Base-by-base conservation (phyloP, 92 coral and sea anemone genomes). In the Blastomussa wellsi region DNA sequence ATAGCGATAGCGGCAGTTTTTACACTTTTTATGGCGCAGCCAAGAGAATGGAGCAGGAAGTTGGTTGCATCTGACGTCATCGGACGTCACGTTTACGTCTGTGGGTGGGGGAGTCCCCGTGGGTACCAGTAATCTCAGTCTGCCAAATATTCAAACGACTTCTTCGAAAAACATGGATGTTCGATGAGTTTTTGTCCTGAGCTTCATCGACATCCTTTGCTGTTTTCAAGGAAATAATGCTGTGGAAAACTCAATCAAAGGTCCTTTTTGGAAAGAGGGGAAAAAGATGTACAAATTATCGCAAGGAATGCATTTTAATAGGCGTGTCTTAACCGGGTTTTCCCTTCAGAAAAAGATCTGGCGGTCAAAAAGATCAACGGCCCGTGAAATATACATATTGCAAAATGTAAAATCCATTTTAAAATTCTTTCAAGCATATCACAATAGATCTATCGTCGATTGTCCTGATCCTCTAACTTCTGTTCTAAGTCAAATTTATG, bases 91-190 rank as follows among this genome's bases (percentile, higher is more conserved):
- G 75, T 2, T 16, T 36, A 70, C 75, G 75, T 70, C 4, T 3
- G 11, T 62, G 75, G 75, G 75, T 33, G 75, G 86, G 86, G 86
- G 55, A 72, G 73, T 83, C 72, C 86, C 86, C 79, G 53, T 74
- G 52, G 44, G 20, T 39, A 4, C 4, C 10, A 28, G 4, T 19
- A 32, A 32, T 2, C 22, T 65, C 49, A 13, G 36, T 14, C 28
- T 29, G 32, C 70, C 2, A 65, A 65, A 31, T 67, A 9, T 15
- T 31, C 31, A 51, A 14, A 51, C 57, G 57, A 51, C 20, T 51
- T 51, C 57, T 20, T 51, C 57, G 22, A 51, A 51, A 17, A 51
- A 60, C 13, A n/a, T 60, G 68, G 16, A 62, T 26, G 35, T 28
- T 28, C 33, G 8, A 28, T 11, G 31, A 57, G 65, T 22, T 57